Evolutionary conservation across 2,797 vertebrate species (phyloP).

Genomic region (Gambusia yucatana): DNA sequence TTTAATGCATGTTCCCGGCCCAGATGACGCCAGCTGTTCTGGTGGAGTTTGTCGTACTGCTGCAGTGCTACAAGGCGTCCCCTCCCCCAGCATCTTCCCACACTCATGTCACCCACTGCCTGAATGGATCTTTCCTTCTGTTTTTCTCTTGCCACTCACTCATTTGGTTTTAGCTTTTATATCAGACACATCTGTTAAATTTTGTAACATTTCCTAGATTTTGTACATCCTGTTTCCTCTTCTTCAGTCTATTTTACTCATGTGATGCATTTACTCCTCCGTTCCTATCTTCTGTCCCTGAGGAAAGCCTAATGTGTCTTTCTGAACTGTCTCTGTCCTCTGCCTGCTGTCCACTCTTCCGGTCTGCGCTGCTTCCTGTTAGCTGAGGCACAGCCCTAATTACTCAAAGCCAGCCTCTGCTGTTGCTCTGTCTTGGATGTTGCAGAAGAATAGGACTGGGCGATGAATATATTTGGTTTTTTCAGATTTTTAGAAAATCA

Average conservation of each 20-base stretch:
- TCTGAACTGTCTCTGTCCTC: conserved; percentile 10
- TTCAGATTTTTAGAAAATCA: too few species aligned
- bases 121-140: conserved; percentile 35
- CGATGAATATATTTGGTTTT: too few species aligned
- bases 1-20: not conserved
- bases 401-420: conserved; percentile 37
- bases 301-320: conserved; percentile 54
- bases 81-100: conserved; percentile 39
- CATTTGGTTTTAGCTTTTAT: conserved; percentile 14
- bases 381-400: conserved; percentile 37
- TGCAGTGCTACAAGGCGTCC: conserved; percentile 37
- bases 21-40: conserved; percentile 22
- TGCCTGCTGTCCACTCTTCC: conserved; percentile 4
- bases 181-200: conserved; percentile 21
- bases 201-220: conserved; percentile 1
- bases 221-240: not conserved
- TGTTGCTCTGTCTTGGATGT: conserved; percentile 7
- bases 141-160: conserved; percentile 28
- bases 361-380: conserved; percentile 10
- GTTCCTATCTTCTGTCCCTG: conserved; percentile 58
- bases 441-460: not conserved
- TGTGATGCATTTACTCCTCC: conserved; percentile 54
- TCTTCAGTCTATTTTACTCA: conserved; percentile 20
- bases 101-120: conserved; percentile 52
- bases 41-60: conserved; percentile 25